Percentiles rank a stretch among this genome's conserved stretches.
Evolutionary conservation across 2,797 vertebrate genomes (phyloP).

Genomic region (Anguilla anguilla): DNA sequence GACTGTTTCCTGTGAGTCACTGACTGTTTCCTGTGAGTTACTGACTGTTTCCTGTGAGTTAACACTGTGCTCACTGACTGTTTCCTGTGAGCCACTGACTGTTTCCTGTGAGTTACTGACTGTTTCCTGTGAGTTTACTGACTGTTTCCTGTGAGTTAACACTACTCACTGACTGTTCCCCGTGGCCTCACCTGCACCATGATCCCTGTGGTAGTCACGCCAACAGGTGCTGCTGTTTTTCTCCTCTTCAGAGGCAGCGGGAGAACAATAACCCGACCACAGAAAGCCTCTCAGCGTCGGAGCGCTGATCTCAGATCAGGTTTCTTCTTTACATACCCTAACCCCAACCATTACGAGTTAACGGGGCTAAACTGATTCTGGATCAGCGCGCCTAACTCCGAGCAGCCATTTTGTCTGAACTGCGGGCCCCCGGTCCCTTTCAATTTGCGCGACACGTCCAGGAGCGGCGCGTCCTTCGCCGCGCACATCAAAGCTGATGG

Average conservation of each 20-base stretch:
- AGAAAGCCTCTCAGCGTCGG: background rate
- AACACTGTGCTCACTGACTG: background rate
- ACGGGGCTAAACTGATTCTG: background rate
- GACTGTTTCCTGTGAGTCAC: no score
- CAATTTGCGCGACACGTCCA: background rate
- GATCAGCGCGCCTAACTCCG: background rate
- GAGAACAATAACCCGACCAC: background rate
- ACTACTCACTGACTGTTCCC: background rate
- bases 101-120: background rate
- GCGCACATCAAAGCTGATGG: slow-evolving; percentile 1
- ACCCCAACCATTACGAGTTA: background rate
- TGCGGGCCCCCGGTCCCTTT: background rate
- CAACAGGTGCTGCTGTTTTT: background rate
- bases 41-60: no score
- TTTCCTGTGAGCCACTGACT: background rate
- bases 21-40: no score
- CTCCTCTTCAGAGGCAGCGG: background rate
- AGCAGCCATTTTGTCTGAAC: background rate
- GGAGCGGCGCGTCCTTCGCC: background rate
- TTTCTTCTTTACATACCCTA: background rate
- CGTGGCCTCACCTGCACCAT: background rate
- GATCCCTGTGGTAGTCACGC: background rate
- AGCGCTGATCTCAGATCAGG: background rate
- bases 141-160: background rate
- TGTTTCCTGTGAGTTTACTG: background rate